A percentile compares a stretch with the other conserved stretches of the same genome.
These are phyloP conservation scores for Phalera bucephala DNA, from an alignment of 2,888 invertebrate species.

Conservation along the genomic window DNA sequence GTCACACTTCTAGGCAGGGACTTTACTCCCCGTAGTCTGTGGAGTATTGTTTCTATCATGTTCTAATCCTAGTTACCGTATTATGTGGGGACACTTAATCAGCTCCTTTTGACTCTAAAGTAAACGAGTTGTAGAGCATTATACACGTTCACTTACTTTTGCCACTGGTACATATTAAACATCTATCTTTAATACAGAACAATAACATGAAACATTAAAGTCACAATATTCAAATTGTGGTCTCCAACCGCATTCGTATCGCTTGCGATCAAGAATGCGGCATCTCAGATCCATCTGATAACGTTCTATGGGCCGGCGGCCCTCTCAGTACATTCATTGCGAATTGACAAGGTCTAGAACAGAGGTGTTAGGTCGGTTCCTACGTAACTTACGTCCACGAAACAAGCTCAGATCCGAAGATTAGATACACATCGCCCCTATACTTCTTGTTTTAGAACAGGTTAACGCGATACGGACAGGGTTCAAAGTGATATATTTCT, in stretches of 20 bases:
- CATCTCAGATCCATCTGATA: constrained; percentile 64
- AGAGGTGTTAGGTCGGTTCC: constrained; percentile 40
- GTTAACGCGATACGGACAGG: constrained; percentile 40
- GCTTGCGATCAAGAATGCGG: constrained; percentile 58
- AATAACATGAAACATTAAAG: constrained; percentile 24
- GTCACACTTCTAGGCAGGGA: too few species aligned
- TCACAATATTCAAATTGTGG: constrained; percentile 42
- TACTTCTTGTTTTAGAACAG: constrained; percentile 59
- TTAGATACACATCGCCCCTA: constrained; percentile 64
- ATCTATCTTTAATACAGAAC: constrained; percentile 22
- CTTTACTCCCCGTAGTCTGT: too few species aligned
- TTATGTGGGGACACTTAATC: too few species aligned
- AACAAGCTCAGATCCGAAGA: constrained; percentile 69
- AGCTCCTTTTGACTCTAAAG: too few species aligned
- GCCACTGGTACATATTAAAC: too few species aligned
- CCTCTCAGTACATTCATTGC: constrained; percentile 49
- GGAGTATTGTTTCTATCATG: too few species aligned
- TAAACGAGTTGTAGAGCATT: too few species aligned
- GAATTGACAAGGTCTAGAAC: constrained; percentile 58
- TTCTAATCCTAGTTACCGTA: too few species aligned
- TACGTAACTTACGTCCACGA: constrained; percentile 45
- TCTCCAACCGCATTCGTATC: constrained; percentile 41
- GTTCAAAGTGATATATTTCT: constrained; percentile 43
- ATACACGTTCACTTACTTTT: too few species aligned
- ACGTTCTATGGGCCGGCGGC: constrained; percentile 50